phyloP scores from a whole-genome alignment of 2,797 vertebrate genomes.

The Lophotriccus pileatus region DNA sequence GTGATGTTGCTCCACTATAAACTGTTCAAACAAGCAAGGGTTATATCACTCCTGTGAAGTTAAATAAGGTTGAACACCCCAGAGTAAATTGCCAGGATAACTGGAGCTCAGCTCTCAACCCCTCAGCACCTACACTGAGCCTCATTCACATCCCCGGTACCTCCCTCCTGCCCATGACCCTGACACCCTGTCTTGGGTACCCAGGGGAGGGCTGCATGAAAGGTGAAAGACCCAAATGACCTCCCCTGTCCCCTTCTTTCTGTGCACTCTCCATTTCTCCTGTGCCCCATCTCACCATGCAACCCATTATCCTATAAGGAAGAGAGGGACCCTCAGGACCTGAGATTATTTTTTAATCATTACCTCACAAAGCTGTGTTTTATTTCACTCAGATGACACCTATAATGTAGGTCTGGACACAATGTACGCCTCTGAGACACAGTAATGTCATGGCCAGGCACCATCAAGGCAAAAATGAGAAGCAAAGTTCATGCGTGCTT shows the following conservation, averaged over 20 bases:
- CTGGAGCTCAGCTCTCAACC: not conserved
- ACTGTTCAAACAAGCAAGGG: not conserved
- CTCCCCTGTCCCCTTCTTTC: not conserved
- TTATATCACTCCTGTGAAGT: not conserved
- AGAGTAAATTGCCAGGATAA: not conserved
- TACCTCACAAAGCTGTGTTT: not conserved
- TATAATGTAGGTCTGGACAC: not conserved
- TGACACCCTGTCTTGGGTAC: not conserved
- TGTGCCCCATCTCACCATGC: accelerated
- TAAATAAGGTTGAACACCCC: not conserved
- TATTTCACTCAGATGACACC: not conserved
- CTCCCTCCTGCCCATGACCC: not conserved
- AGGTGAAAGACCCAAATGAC: not conserved
- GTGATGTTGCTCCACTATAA: not conserved
- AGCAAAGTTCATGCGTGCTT: not conserved
- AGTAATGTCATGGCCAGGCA: accelerated
- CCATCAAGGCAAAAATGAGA: not conserved
- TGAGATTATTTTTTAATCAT: not conserved
- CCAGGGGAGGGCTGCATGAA: not conserved
- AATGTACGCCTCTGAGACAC: not conserved
- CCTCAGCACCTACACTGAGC: not conserved
- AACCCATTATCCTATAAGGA: not conserved
- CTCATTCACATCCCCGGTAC: not conserved
- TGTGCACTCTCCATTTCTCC: not conserved
- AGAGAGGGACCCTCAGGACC: not conserved